Conservation (phyloP, 2,888 invertebrate genomes). For the Latheticus oryzae region DNA sequence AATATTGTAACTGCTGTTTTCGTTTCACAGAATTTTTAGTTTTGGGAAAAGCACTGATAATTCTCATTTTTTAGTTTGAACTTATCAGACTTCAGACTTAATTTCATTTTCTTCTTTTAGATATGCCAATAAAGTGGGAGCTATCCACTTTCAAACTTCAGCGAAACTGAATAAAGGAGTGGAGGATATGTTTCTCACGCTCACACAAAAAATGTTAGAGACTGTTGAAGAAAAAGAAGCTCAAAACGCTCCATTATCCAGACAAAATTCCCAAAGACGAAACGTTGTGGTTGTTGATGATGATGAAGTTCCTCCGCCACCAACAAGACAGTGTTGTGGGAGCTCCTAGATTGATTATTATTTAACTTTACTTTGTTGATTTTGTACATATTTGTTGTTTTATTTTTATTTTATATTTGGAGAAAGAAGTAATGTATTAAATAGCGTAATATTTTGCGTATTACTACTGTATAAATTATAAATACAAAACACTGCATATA, state of each 20-base stretch:
- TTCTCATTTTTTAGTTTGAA: too few relatives aligned
- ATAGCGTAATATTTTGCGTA: too few relatives aligned
- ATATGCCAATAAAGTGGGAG: constrained; percentile 91
- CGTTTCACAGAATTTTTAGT: too few relatives aligned
- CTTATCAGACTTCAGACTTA: too few relatives aligned
- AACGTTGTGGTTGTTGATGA: constrained; percentile 63
- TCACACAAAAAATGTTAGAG: constrained; percentile 81
- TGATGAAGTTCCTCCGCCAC: constrained; percentile 52
- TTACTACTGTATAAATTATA: too few relatives aligned
- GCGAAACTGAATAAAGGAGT: constrained; percentile 93
- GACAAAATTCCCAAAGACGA: constrained; percentile 60
- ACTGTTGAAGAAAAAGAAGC: constrained; percentile 58
- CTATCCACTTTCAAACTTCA: constrained; percentile 92
- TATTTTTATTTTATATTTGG: background rate
- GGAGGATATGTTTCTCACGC: constrained; percentile 88
- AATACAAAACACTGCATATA: too few relatives aligned
- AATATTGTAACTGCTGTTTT: too few relatives aligned
- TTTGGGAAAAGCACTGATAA: too few relatives aligned
- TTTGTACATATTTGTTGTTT: constrained; percentile 25
- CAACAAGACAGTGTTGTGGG: constrained; percentile 57
- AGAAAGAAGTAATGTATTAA: too few relatives aligned
- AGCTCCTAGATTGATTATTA: constrained; percentile 31
- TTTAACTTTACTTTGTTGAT: constrained; percentile 11
- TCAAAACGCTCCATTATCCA: constrained; percentile 53
- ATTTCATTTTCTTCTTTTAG: too few relatives aligned